Conservation (phyloP, 2,797 vertebrate genomes). For the Cyprinodon diabolis region DNA sequence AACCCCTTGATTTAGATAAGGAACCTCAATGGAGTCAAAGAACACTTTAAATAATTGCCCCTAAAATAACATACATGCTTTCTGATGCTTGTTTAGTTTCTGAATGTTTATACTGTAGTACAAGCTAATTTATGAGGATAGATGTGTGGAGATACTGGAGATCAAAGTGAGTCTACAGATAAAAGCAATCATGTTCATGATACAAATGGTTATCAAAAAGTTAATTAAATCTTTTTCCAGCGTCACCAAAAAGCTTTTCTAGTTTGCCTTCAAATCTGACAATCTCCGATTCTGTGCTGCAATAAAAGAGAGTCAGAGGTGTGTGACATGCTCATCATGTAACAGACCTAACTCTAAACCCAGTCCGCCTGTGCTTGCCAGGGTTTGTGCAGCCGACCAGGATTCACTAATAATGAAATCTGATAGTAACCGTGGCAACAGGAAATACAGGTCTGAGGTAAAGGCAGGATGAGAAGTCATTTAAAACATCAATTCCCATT, state of each 20-base stretch:
- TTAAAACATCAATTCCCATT: conserved; percentile 46
- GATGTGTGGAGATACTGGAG: not conserved
- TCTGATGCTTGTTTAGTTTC: not conserved
- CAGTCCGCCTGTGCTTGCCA: conserved; percentile 23
- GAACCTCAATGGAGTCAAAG: not conserved
- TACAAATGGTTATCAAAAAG: not conserved
- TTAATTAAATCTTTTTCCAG: conserved; percentile 1
- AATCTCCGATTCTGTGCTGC: not conserved
- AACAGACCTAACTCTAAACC: conserved; percentile 20
- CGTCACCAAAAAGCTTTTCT: not conserved
- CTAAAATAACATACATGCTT: not conserved
- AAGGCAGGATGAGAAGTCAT: conserved; percentile 49
- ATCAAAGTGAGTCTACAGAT: not conserved
- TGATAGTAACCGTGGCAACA: conserved; percentile 64
- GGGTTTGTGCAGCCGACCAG: conserved; percentile 28
- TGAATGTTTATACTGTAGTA: not conserved
- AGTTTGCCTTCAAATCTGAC: conserved; percentile 8
- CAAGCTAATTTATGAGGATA: too few relatives aligned
- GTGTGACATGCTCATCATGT: conserved; percentile 23
- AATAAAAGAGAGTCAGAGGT: conserved; percentile 16
- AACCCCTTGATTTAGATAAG: not conserved
- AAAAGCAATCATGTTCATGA: not conserved
- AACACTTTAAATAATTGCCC: not conserved
- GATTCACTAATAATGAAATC: conserved; percentile 60
- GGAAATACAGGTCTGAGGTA: conserved; percentile 46